phyloP scores from a whole-genome alignment of 2,797 vertebrate species.

The Sternarchorhynchus goeldii region DNA sequence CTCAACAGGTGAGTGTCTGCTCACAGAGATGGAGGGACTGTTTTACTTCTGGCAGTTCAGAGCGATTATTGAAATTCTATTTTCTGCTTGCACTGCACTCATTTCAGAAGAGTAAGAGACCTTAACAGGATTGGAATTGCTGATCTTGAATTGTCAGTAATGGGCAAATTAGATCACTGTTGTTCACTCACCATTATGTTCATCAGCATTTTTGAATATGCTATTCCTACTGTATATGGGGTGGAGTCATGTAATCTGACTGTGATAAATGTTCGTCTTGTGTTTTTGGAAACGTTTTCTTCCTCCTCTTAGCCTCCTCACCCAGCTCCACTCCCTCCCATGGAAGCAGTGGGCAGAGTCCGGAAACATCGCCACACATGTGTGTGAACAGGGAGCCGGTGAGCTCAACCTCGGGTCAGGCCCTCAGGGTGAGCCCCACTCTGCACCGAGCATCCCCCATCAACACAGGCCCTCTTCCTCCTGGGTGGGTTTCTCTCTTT shows the following conservation, averaged over 20 bases:
- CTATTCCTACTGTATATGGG: not conserved
- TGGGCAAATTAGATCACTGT: too few relatives aligned
- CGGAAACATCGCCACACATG: slow-evolving; percentile 70
- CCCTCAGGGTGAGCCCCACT: slow-evolving; percentile 54
- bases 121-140: too few relatives aligned
- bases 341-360: slow-evolving; percentile 68
- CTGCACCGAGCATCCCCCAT: slow-evolving; percentile 71
- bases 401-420: slow-evolving; percentile 61
- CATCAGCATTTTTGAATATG: too few relatives aligned
- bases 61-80: not conserved
- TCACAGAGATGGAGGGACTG: slow-evolving; percentile 6
- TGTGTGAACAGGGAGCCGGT: slow-evolving; percentile 68
- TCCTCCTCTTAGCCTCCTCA: slow-evolving; percentile 68
- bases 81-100: too few relatives aligned
- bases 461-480: slow-evolving; percentile 86
- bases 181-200: too few relatives aligned
- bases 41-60: not conserved
- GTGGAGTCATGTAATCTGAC: not conserved
- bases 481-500: slow-evolving; percentile 78
- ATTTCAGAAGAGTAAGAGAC: too few relatives aligned
- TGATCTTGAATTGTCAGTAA: too few relatives aligned
- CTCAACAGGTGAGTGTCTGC: slow-evolving; percentile 70
- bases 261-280: not conserved
- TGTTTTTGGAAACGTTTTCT: slow-evolving; percentile 8
- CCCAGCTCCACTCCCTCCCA: slow-evolving; percentile 77